Conservation (phyloP, 2,113 vertebrate genomes). For the Pyxicephalus adspersus region DNA sequence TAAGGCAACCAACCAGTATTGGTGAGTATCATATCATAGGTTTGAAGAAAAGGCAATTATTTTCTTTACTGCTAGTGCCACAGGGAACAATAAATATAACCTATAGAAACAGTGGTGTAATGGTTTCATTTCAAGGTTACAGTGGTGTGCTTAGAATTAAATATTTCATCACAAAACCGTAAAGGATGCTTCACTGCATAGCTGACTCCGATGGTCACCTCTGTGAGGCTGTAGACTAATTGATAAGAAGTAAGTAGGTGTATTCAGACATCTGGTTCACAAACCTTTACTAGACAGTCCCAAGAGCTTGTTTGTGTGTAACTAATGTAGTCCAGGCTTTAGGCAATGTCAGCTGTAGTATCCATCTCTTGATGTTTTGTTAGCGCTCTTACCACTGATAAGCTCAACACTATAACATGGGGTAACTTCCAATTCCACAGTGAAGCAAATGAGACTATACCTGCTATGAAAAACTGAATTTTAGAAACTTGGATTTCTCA, state of each 20-base stretch:
- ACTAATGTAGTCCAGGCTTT: too few relatives aligned
- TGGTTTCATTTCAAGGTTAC: constrained; percentile 11
- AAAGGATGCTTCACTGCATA: neutral
- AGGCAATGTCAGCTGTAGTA: too few relatives aligned
- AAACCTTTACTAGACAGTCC: too few relatives aligned
- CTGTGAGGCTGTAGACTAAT: constrained; percentile 1
- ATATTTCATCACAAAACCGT: constrained; percentile 10
- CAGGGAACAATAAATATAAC: neutral
- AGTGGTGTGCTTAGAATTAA: neutral
- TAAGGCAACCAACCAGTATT: neutral
- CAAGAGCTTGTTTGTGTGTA: too few relatives aligned
- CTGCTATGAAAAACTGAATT: too few relatives aligned
- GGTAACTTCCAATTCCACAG: too few relatives aligned
- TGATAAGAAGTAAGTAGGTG: neutral
- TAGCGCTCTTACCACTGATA: too few relatives aligned
- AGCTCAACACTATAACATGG: too few relatives aligned
- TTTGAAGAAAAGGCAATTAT: neutral
- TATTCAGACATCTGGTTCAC: too few relatives aligned
- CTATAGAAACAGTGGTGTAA: neutral
- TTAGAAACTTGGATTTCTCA: too few relatives aligned
- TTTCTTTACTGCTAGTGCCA: neutral
- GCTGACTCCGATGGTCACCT: constrained; percentile 39
- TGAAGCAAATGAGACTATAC: too few relatives aligned
- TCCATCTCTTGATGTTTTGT: too few relatives aligned
- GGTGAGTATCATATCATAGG: neutral